A percentile compares a stretch with the other conserved stretches of the same genome.
These are phyloP conservation scores for Aproaerema taeniolella DNA, from an alignment of 2,888 invertebrate species.

Conservation along the genomic window DNA sequence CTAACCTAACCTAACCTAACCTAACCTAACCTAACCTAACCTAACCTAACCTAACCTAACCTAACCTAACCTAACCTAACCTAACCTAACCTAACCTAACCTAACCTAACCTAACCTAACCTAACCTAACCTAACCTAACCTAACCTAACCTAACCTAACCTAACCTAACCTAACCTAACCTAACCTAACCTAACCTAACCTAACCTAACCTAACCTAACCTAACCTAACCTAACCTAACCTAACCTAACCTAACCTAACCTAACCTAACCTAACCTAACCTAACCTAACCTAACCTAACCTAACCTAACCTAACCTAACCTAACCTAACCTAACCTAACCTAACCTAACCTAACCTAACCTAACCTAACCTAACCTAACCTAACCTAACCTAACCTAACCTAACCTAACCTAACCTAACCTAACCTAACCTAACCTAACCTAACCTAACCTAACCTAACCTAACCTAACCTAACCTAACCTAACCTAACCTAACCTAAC, in stretches of 20 bases:
- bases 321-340: constrained; percentile 26
- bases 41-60: no score
- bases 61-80: constrained; percentile 25
- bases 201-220: constrained; percentile 21
- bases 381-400: constrained; percentile 20
- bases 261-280: constrained; percentile 22
- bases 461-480: constrained; percentile 25
- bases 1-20: no score
- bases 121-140: constrained; percentile 16
- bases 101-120: constrained; percentile 13
- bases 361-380: constrained; percentile 24
- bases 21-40: no score
- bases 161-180: constrained; percentile 23
- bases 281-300: constrained; percentile 25
- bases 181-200: constrained; percentile 24
- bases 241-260: constrained; percentile 22
- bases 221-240: constrained; percentile 21
- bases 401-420: constrained; percentile 23
- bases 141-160: constrained; percentile 16
- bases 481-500: constrained; percentile 26
- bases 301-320: constrained; percentile 24
- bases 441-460: constrained; percentile 26
- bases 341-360: constrained; percentile 22
- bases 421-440: constrained; percentile 25
- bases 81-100: constrained; percentile 22